Percentiles rank a stretch among this genome's conserved stretches.
These are phyloP conservation scores for Antrozous pallidus DNA, from an alignment of 2,797 vertebrate genomes.

Conservation along the genomic window DNA sequence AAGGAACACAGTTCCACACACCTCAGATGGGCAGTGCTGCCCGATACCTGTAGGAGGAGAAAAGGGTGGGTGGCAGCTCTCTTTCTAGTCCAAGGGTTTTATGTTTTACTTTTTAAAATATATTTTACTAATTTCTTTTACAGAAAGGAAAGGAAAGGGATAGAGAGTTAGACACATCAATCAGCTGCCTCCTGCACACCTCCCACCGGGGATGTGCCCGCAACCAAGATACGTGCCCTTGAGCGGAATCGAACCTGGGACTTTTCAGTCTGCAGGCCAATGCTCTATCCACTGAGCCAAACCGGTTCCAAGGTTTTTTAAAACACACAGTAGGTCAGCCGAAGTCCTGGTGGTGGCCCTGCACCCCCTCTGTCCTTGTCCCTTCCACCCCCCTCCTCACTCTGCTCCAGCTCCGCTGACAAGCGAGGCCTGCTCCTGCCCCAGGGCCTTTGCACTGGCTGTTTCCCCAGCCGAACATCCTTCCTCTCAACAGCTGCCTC, in stretches of 20 bases:
- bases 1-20: fast-evolving
- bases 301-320: fast-evolving
- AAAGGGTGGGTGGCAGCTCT: fast-evolving
- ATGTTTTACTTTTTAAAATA: no score
- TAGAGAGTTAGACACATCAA: no score
- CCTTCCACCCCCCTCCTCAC: no score
- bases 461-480: background rate
- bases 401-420: background rate
- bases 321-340: fast-evolving
- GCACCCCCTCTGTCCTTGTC: background rate
- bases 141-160: no score
- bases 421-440: background rate
- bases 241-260: no score
- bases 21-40: background rate
- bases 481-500: background rate
- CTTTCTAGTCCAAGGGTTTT: fast-evolving
- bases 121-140: no score
- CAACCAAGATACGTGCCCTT: no score
- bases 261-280: no score
- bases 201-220: no score
- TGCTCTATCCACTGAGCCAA: no score
- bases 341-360: fast-evolving
- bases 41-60: fast-evolving
- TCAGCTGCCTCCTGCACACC: no score
- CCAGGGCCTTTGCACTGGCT: background rate